Evolutionary conservation across 2,888 invertebrate species (phyloP), one percentile per base, ranked within the genome.

Genomic region (Eristalinus aeneus): DNA sequence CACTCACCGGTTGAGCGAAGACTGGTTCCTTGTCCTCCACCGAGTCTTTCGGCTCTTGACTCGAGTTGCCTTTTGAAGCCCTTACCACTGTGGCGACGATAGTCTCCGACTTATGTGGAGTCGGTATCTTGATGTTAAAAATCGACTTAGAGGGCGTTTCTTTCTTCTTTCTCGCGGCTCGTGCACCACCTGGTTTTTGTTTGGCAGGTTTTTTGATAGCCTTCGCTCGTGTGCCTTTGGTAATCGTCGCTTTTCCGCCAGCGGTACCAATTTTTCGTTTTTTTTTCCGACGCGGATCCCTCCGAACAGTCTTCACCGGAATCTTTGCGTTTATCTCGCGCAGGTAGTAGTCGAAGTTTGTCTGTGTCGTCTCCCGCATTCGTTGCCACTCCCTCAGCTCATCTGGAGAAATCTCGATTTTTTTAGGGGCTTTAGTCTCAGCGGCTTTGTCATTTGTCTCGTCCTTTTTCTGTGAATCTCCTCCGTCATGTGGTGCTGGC

Each of bases 341-440:
- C 64, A 92, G 71, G 12, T 91, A 90, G n/a, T 90, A 89, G 80
- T 92, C 92, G n/a, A 91, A 89, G 39, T 92, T 90, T 0, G 63
- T 79, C 23, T 74, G 88, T 0, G 88, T 82, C 27, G 89, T 88
- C n/a, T 89, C 89, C 23, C 91, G 88, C 86, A 91, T 89, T 31
- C 89, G 88, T 9, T 90, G 89, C 90, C 90, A 90, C 79, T 91
- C 91, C 27, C 89, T 89, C 36, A 91, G 61, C 72, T 81, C 77
- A 0, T 36, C 1, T n/a, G 54, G 0, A 12, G 63, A 16, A 4
- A 58, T 39, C 1, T 64, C 22, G 6, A 68, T 54, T 34, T 73
- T 84, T 12, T 31, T 80, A 22, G 46, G 5, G 1, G 16, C 32
- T 39, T 73, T 53, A 11, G 71, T 77, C 9, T 87, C 79, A 58